Conservation (phyloP, 2,888 invertebrate species). For the Perizoma flavofasciatum region DNA sequence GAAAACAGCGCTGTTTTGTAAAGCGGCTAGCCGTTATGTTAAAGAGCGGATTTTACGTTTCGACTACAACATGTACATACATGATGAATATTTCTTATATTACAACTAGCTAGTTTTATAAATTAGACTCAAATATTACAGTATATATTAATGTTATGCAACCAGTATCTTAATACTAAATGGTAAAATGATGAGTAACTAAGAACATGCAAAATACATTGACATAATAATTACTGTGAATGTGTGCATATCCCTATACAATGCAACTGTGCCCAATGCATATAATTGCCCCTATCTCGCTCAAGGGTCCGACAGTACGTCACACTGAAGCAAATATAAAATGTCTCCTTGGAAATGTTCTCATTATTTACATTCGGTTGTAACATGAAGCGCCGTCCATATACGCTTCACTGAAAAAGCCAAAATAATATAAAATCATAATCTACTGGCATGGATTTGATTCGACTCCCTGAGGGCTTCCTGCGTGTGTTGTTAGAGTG, state of each 20-base stretch:
- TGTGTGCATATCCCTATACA: slow-evolving; percentile 77
- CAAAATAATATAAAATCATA: slow-evolving; percentile 57
- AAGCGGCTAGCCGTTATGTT: too few relatives aligned
- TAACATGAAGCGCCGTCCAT: slow-evolving; percentile 71
- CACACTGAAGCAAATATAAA: slow-evolving; percentile 81
- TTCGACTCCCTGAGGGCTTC: slow-evolving; percentile 42
- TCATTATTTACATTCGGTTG: slow-evolving; percentile 72
- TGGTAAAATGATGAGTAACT: slow-evolving; percentile 45
- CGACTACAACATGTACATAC: too few relatives aligned
- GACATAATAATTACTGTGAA: slow-evolving; percentile 58
- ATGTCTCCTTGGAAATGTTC: slow-evolving; percentile 56
- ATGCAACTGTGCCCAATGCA: slow-evolving; percentile 83
- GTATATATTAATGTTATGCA: slow-evolving; percentile 15
- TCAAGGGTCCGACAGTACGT: slow-evolving; percentile 72
- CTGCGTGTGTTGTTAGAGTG: slow-evolving; percentile 55
- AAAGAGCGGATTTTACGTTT: too few relatives aligned
- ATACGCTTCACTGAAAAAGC: slow-evolving; percentile 74
- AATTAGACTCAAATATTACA: slow-evolving; percentile 19
- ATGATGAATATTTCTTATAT: too few relatives aligned
- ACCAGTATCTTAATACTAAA: slow-evolving; percentile 35
- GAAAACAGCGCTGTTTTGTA: too few relatives aligned
- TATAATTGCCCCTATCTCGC: slow-evolving; percentile 62
- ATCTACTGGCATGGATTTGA: slow-evolving; percentile 61
- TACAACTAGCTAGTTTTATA: slow-evolving; percentile 3
- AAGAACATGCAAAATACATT: slow-evolving; percentile 58